A percentile compares a stretch with the other conserved stretches of the same genome.
These are phyloP conservation scores for Thyatira batis DNA, from an alignment of 2,888 invertebrate species.

Conservation along the genomic window DNA sequence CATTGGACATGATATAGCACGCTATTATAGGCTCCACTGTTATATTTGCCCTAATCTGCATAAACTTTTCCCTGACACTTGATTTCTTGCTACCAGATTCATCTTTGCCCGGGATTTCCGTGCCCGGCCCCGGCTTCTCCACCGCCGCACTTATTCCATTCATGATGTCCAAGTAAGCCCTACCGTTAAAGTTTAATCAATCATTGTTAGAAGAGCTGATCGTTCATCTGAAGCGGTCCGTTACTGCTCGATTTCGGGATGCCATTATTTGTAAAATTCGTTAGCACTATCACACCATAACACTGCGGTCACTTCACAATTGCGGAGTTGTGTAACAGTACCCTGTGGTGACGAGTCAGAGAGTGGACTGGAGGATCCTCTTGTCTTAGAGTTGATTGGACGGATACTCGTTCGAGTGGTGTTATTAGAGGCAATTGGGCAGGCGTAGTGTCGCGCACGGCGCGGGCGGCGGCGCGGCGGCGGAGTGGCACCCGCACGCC, in stretches of 20 bases:
- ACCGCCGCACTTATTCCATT: constrained; percentile 65
- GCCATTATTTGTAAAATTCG: neutral
- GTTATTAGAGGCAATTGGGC: constrained; percentile 75
- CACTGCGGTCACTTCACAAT: constrained; percentile 22
- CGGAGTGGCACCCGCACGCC: too few species aligned
- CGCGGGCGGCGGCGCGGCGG: constrained; percentile 50
- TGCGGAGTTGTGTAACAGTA: constrained; percentile 19
- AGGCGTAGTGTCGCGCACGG: constrained; percentile 63
- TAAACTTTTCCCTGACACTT: constrained; percentile 67
- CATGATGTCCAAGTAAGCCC: constrained; percentile 50
- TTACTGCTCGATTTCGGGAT: neutral
- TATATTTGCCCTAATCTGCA: constrained; percentile 81
- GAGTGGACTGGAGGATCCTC: constrained; percentile 64
- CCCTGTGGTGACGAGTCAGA: constrained; percentile 46
- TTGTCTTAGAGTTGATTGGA: constrained; percentile 76
- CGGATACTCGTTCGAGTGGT: constrained; percentile 78
- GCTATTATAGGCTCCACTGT: constrained; percentile 87
- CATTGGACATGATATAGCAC: constrained; percentile 86
- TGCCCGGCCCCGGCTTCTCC: constrained; percentile 58
- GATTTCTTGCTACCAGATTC: constrained; percentile 52
- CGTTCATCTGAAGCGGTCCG: neutral
- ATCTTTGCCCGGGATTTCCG: constrained; percentile 51
- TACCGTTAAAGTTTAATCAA: constrained; percentile 44
- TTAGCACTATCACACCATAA: constrained; percentile 21
- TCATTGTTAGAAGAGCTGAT: constrained; percentile 35